phyloP scores from a whole-genome alignment of 2,797 vertebrate species.

The Typhlichthys eigenmanni region DNA sequence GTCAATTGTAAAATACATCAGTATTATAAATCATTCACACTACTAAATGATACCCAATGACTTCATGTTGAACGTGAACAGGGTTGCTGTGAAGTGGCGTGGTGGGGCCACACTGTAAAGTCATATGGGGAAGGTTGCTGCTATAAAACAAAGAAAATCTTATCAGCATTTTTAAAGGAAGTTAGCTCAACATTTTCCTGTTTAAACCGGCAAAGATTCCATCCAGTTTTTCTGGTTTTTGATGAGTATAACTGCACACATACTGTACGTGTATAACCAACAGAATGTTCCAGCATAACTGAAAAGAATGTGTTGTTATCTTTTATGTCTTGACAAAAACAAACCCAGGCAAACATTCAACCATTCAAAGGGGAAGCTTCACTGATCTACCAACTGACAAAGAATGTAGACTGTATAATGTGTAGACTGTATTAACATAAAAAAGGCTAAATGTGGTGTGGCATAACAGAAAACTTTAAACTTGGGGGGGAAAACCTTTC shows the following conservation, averaged over 20 bases:
- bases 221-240: conserved; percentile 69
- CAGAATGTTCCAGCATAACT: conserved; percentile 52
- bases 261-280: conserved; percentile 53
- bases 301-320: conserved; percentile 60
- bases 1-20: background rate
- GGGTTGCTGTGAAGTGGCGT: too few species aligned
- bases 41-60: background rate
- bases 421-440: conserved; percentile 44
- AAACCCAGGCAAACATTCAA: conserved; percentile 16
- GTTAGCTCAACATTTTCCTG: conserved; percentile 19
- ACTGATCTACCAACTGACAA: conserved; percentile 27
- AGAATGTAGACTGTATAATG: conserved; percentile 36
- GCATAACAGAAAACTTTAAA: conserved; percentile 15
- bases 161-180: conserved; percentile 31
- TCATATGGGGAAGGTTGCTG: background rate
- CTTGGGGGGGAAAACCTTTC: background rate
- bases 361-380: conserved; percentile 52
- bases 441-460: conserved; percentile 43
- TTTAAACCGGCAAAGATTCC: conserved; percentile 10
- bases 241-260: conserved; percentile 35
- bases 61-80: background rate
- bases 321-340: conserved; percentile 29
- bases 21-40: background rate
- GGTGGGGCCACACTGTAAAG: too few species aligned
- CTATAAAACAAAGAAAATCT: background rate